Evolutionary conservation across 2,888 invertebrate species (phyloP).

Genomic region (Platycheirus albimanus): DNA sequence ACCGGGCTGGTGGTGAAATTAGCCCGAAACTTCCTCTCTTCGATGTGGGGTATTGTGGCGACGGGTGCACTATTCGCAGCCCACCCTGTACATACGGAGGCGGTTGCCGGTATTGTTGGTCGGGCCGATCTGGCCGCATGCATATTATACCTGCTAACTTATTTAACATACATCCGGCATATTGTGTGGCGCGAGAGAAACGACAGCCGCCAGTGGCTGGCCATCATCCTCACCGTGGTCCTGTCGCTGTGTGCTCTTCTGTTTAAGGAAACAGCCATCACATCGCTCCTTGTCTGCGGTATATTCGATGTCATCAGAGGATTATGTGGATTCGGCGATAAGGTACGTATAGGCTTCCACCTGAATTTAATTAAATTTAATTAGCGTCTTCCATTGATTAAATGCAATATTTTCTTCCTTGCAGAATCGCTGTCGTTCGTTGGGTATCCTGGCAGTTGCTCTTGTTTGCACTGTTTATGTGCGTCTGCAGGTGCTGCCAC

Average conservation of each 20-base stretch:
- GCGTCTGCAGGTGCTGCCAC: constrained; percentile 90
- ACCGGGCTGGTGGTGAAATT: constrained; percentile 92
- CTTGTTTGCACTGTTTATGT: constrained; percentile 88
- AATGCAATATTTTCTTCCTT: constrained; percentile 57
- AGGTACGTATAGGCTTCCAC: constrained; percentile 82
- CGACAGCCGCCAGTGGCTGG: constrained; percentile 84
- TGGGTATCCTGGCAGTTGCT: constrained; percentile 87
- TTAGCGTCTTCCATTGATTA: constrained; percentile 70
- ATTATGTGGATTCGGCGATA: constrained; percentile 82
- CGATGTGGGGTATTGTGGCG: constrained; percentile 87
- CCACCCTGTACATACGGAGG: constrained; percentile 98
- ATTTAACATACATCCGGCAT: constrained; percentile 93
- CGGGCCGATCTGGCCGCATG: constrained; percentile 97
- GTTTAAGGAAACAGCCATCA: constrained; percentile 97
- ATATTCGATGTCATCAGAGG: constrained; percentile 91
- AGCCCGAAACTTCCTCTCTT: constrained; percentile 88
- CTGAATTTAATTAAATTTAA: constrained; percentile 71
- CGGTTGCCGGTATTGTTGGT: constrained; percentile 97
- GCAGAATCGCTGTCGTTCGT: constrained; percentile 88
- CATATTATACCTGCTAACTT: constrained; percentile 93
- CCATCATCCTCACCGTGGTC: constrained; percentile 85
- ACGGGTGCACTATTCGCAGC: constrained; percentile 95
- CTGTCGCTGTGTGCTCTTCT: constrained; percentile 92
- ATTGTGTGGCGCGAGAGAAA: constrained; percentile 85
- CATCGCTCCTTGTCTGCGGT: constrained; percentile 94